Evolutionary conservation across 2,113 vertebrate species (phyloP), one percentile per base, ranked within the genome.

Genomic region (Microtus pennsylvanicus): DNA sequence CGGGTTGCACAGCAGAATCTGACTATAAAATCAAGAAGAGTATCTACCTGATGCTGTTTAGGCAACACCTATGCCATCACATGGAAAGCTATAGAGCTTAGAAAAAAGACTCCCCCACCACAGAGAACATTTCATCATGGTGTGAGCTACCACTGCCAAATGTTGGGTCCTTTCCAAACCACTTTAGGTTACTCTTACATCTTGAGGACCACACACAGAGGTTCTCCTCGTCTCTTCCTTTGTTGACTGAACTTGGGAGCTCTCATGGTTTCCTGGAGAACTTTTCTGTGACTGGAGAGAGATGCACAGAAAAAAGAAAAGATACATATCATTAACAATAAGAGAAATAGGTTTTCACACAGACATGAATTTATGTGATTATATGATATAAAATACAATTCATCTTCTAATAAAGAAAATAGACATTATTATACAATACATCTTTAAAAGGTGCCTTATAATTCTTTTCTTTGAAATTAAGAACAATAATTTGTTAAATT

Each of bases 151-250:
- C 47, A 52, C 45, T 85, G 2, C 24, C 42, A 86, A 75, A 91
- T 0, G 16, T 38, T 85, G 70, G 63, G 5, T 14, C 33, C 47
- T 55, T 95, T 87, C 55, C 74, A 52, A 90, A 90, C 13, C 10
- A 89, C n/a, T 81, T 94, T 38, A 33, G 94, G 42, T 58, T 94
- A 77, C 86, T 63, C 99, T 99, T 98, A 99, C 98, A 52, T 98
- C 96, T 97, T 98, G 98, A 95, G 98, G 97, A 95, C 96, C 90
- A 5, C 98, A 98, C 5, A 97, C 97, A 75, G 97, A 96, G 55
- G 76, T 91, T 72, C 89, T 98, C 69, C 90, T 92, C 50, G 97
- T 98, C 94, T 98, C 98, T 95, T 98, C 95, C 92, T 96, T 98
- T 96, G 87, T 94, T 69, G 95, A 96, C 24, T 94, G 85, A 89